These are phyloP conservation scores for Manis pentadactyla DNA, from an alignment of 2,797 vertebrate species.

Conservation along the genomic window DNA sequence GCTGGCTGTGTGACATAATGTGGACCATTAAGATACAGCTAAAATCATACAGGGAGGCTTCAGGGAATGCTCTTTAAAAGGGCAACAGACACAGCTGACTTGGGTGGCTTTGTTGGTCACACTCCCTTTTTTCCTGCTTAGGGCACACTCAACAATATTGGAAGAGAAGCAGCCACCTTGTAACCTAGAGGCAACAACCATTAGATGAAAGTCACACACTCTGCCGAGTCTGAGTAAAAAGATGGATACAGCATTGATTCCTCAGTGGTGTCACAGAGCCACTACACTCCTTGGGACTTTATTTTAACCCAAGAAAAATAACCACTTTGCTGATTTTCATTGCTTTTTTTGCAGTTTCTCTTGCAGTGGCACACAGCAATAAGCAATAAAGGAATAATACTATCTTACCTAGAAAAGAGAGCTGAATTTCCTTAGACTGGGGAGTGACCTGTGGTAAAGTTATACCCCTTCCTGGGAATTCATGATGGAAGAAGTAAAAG, in stretches of 20 bases:
- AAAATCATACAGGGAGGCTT: background rate
- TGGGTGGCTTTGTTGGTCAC: background rate
- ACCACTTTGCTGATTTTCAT: background rate
- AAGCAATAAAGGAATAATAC: background rate
- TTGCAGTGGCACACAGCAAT: background rate
- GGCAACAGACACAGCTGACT: background rate
- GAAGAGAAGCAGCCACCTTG: background rate
- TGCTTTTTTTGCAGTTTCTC: background rate
- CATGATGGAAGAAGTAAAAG: background rate
- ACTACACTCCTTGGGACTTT: background rate
- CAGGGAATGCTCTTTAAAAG: slow-evolving; percentile 15
- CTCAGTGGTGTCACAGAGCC: background rate
- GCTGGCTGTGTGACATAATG: background rate
- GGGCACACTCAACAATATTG: background rate
- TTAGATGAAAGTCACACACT: background rate
- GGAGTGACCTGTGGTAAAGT: background rate
- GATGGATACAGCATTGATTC: background rate
- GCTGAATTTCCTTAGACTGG: background rate
- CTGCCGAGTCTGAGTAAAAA: background rate
- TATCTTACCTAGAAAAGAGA: background rate
- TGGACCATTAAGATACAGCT: background rate
- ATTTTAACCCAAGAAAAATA: slow-evolving; percentile 20
- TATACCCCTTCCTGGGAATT: background rate
- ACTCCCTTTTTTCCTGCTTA: background rate
- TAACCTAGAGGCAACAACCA: background rate